Evolutionary conservation across 2,797 vertebrate species (phyloP), one percentile per base, ranked within the genome.

Genomic region (Gastrophryne carolinensis): DNA sequence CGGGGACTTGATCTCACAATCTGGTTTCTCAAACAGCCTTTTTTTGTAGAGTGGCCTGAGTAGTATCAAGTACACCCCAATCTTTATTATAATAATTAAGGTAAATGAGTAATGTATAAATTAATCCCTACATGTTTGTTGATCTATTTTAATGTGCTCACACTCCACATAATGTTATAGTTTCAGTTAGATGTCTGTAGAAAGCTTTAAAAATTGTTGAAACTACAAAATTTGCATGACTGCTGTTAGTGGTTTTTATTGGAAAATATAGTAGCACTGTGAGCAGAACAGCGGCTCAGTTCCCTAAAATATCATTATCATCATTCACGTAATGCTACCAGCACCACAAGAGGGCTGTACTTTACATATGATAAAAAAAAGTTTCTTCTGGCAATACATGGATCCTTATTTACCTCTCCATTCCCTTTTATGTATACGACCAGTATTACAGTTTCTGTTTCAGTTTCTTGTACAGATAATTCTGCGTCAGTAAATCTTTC

Each of bases 371-470:
- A 27, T 19, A 47, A 34, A 24, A 65, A 35, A 32, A 37, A 39
- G 32, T 44, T 13, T 41, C 53, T 57, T 49, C 10, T 26, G 24
- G 17, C 13, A 11, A 24, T 35, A 56, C 24, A 41, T 65, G 39
- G 50, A 49, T 71, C 54, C 50, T 27, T n/a, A 56, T 77, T 70
- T 23, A 44, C 19, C 27, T n/a, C 15, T 54, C 34, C 29, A 49
- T 27, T 9, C 23, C 24, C 17, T 77, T 19, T 47, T 67, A 26
- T 30, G 70, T 70, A 64, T 60, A 71, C 9, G 49, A 72, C 72
- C 60, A 12, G 35, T 39, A 17, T 26, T 27, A 3, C 7, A 23
- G 9, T 24, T 11, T 32, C 34, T 52, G 10, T 23, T 21, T 9
- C 15, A 53, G n/a, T n/a, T n/a, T 15, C 44, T 13, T 37, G 23